Percentiles rank a stretch among this genome's conserved stretches.
Evolutionary conservation across 2,797 vertebrate species (phyloP).

Genomic region (Staurois parvus): DNA sequence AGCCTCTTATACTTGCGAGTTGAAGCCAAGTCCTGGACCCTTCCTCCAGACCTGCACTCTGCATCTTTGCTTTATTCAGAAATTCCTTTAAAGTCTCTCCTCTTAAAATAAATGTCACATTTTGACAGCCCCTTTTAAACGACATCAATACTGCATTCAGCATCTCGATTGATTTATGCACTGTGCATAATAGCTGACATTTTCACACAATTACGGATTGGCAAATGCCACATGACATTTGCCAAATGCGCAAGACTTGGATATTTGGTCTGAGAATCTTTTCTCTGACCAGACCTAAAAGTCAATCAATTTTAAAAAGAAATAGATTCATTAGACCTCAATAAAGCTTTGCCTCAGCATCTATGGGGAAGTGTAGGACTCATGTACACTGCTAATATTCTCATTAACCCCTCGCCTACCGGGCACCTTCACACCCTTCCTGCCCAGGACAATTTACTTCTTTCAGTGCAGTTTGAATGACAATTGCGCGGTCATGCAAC

Average conservation of each 20-base stretch:
- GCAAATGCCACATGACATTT: slow-evolving; percentile 48
- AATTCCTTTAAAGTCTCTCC: slow-evolving; percentile 10
- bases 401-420: not conserved
- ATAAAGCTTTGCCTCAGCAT: not conserved
- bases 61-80: slow-evolving; percentile 34
- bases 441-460: no score
- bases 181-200: slow-evolving; percentile 49
- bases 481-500: no score
- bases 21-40: not conserved
- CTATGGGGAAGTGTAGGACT: not conserved
- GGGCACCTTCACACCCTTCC: no score
- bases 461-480: no score
- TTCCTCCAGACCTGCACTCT: not conserved
- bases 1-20: not conserved
- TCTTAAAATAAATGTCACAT: slow-evolving; percentile 46
- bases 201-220: slow-evolving; percentile 50
- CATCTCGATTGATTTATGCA: slow-evolving; percentile 52
- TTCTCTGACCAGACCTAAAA: slow-evolving; percentile 29
- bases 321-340: not conserved
- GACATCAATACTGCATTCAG: slow-evolving; percentile 52
- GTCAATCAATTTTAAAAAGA: slow-evolving; percentile 32
- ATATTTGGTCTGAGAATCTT: slow-evolving; percentile 12
- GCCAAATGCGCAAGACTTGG: slow-evolving; percentile 39
- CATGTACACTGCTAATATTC: not conserved
- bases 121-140: slow-evolving; percentile 51